Evolutionary conservation across 2,888 invertebrate species (phyloP), one percentile per base, ranked within the genome.

Genomic region (Lithosia quadra): DNA sequence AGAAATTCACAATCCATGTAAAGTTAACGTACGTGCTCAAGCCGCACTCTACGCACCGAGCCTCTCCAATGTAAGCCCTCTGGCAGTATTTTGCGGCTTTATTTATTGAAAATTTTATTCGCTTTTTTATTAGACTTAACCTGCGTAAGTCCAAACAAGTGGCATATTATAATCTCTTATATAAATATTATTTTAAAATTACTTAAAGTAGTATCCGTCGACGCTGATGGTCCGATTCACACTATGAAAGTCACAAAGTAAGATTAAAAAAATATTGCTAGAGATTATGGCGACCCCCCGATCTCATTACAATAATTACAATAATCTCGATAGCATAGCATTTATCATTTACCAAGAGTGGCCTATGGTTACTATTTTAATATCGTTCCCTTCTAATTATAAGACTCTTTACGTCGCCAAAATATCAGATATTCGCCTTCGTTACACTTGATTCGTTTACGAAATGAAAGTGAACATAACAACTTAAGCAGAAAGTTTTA

Each of bases 401-500:
- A 60, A 39, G 21, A 7, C 5, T 33, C n/a, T 33, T 59, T 21
- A 60, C 11, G 22, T 60, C 22, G 22, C 21, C 22, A 15, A 3
- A 11, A 36, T 21, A 60, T 36, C 15, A 60, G 59, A 8, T 22
- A 36, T 60, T 15, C 22, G 59, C 22, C 15, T 18, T 60, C 39
- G 49, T 39, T 18, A 60, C 5, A 39, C 22, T 39, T 22, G 2
- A 55, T 34, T 63, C 53, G 15, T 55, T 63, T 36, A 3, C 15
- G n/a, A 36, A 63, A 63, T 63, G 22, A 55, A 63, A 22, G 55
- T 18, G 21, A 33, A 55, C 21, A 2, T 22, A 22, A 18, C 34
- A 53, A 63, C 34, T 55, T 63, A 15, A 18, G 11, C 22, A 18
- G 36, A 53, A 58, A 58, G 28, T 57, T 65, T 57, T 65, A 55